phyloP scores from a whole-genome alignment of 2,113 vertebrate genomes.

The Malurus elegans region DNA sequence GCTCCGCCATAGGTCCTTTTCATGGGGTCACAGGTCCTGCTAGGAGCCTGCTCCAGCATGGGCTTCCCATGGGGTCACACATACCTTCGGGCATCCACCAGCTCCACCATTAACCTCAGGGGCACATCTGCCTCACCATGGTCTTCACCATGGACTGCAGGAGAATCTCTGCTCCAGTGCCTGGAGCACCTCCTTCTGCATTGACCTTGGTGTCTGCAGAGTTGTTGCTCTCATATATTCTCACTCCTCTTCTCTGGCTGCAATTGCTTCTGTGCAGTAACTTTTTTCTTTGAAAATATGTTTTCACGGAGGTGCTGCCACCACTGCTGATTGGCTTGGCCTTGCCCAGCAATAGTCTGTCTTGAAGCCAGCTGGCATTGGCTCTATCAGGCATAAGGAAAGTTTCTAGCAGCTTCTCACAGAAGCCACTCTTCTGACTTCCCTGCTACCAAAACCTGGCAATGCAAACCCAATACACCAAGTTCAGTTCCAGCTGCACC shows the following conservation, averaged over 20 bases:
- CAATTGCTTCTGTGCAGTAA: neutral
- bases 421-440: neutral
- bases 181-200: neutral
- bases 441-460: neutral
- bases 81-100: neutral
- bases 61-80: neutral
- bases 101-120: neutral
- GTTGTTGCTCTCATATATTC: neutral
- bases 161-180: neutral
- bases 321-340: neutral
- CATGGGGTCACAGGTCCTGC: neutral
- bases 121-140: neutral
- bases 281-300: neutral
- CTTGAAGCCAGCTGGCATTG: neutral
- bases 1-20: neutral
- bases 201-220: neutral
- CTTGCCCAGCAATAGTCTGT: neutral
- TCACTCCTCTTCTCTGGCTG: neutral
- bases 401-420: neutral
- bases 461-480: neutral
- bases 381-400: neutral
- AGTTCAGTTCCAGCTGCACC: neutral
- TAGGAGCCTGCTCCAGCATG: neutral
- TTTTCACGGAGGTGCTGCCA: neutral
- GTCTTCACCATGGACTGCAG: neutral